Conservation (phyloP, 2,113 vertebrate species). For the Dicrurus megarhynchus region DNA sequence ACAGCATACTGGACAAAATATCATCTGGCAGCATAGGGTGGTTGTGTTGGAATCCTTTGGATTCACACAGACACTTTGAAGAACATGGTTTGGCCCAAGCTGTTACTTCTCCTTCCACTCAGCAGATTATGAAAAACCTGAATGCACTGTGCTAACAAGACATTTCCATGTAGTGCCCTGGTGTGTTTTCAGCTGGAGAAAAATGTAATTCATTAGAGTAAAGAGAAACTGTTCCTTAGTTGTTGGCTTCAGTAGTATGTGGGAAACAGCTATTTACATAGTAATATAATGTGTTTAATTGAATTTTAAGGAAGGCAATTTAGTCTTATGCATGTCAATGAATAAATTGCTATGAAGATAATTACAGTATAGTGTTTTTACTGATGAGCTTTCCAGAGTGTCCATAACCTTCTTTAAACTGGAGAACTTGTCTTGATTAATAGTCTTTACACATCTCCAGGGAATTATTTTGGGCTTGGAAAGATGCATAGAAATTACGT, state of each 20-base stretch:
- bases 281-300: not conserved
- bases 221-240: not conserved
- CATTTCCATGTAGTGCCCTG: not conserved
- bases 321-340: not conserved
- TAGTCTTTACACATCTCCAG: not conserved
- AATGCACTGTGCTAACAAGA: not conserved
- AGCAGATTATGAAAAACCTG: not conserved
- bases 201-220: not conserved
- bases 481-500: not conserved
- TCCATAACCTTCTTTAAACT: not conserved
- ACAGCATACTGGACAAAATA: not conserved
- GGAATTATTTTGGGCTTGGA: not conserved
- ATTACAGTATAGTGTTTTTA: not conserved
- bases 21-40: not conserved
- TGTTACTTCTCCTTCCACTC: not conserved
- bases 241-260: not conserved
- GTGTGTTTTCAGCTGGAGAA: not conserved
- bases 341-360: slow-evolving; percentile 1
- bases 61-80: not conserved
- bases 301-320: not conserved
- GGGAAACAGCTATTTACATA: not conserved
- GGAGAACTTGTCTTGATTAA: not conserved
- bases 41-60: not conserved
- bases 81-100: not conserved
- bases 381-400: not conserved